Base-by-base conservation (phyloP, 1,140 invertebrate genomes). In the Coelopa frigida region DNA sequence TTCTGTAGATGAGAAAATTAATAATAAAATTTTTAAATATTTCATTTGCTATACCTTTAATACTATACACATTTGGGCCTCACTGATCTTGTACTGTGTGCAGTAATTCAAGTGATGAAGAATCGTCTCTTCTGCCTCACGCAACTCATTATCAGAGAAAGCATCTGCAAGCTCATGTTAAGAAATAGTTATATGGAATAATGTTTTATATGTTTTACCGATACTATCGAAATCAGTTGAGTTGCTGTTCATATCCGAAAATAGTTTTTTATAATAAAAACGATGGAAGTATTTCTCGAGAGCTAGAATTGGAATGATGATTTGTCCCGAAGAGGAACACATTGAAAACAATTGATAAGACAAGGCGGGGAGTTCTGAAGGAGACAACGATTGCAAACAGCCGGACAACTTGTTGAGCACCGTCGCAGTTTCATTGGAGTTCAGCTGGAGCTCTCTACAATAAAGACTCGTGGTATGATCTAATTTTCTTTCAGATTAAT, bases 251-350 rank as follows among this genome's bases (percentile, higher is more conserved):
- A 68, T 59, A 24, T 68, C 61, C 0, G 55, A 54, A 40, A 65
- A 68, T 3, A 66, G 14, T 17, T 64, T 62, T 17, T 68, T 61
- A 46, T 75, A 73, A 37, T 71, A 69, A 51, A 63, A 61, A 11
- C 61, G 56, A 40, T 65, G 59, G 48, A 75, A 75, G 48, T 74
- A 74, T 39, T 70, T 59, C 40, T 75, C 70, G 26, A 75, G 45
- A 8, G 59, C 64, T 23, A 73, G 45, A 37, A 74, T 7, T 0
- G 57, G 56, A 32, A 68, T 61, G 4, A 68, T 60, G 50, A 55
- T 61, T 46, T 55, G 57, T 12, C 51, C 49, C 29, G 58, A 62
- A 22, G 54, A 70, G 51, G 46, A 61, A 56, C 72, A 73, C 42
- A 75, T 55, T 17, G 58, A 68, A 29, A 75, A 63, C 14, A 75